Percentiles rank a stretch among this genome's conserved stretches.
Conservation (phyloP, 2,113 vertebrate species). For the Pachypanchax playfairii region DNA sequence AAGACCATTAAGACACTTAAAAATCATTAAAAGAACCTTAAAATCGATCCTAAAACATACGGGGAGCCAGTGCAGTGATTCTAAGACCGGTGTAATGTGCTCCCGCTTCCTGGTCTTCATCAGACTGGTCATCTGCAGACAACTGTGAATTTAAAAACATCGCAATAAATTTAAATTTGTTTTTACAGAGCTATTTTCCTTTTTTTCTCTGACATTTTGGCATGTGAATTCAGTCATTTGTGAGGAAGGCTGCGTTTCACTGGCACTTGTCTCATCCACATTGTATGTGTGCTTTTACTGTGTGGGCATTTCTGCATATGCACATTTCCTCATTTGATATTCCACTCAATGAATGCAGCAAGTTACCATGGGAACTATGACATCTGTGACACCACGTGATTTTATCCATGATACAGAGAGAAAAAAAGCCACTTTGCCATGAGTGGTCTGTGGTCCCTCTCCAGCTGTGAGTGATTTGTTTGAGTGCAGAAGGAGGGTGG, state of each 20-base stretch:
- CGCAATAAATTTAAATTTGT: not conserved
- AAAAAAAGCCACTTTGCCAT: slow-evolving; percentile 33
- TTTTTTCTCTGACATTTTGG: not conserved
- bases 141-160: not conserved
- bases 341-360: slow-evolving; percentile 28
- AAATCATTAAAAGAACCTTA: no score
- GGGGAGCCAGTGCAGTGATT: no score
- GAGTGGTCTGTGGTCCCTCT: slow-evolving; percentile 38
- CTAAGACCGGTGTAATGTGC: no score
- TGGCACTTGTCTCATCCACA: slow-evolving; percentile 21
- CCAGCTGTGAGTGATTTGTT: slow-evolving; percentile 42
- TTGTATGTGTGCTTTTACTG: slow-evolving; percentile 20
- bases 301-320: slow-evolving; percentile 17
- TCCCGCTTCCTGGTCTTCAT: no score
- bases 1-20: no score
- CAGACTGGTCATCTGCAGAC: not conserved
- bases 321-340: slow-evolving; percentile 19
- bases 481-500: slow-evolving; percentile 29
- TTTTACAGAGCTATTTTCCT: not conserved
- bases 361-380: slow-evolving; percentile 73
- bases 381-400: slow-evolving; percentile 48
- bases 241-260: slow-evolving; percentile 11
- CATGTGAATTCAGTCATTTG: not conserved
- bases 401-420: slow-evolving; percentile 29
- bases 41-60: no score